These are phyloP conservation scores for Acheta domesticus DNA, from an alignment of 2,888 invertebrate species.

Conservation along the genomic window DNA sequence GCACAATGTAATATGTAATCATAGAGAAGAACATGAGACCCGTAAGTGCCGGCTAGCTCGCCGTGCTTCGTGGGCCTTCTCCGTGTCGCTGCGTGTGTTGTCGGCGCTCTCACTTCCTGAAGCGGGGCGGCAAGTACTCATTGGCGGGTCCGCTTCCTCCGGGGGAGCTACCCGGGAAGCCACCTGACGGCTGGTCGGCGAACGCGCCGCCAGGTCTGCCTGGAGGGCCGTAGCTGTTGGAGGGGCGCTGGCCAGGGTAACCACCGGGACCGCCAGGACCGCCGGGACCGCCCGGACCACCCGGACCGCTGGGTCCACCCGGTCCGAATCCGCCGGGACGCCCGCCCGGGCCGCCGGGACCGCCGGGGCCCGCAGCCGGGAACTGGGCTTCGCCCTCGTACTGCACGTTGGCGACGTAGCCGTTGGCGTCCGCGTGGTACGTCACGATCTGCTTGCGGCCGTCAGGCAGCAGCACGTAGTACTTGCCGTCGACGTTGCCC, in stretches of 20 bases:
- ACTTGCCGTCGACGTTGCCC: slow-evolving; percentile 28
- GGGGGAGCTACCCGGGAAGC: too few species aligned
- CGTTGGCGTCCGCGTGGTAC: slow-evolving; percentile 29
- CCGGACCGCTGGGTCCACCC: neutral
- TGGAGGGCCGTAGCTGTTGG: slow-evolving; percentile 72
- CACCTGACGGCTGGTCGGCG: slow-evolving; percentile 37
- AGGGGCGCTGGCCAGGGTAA: slow-evolving; percentile 71
- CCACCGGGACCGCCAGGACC: neutral
- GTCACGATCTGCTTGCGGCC: slow-evolving; percentile 1
- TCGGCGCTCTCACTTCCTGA: slow-evolving; percentile 20
- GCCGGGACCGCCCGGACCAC: neutral
- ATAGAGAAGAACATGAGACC: too few species aligned
- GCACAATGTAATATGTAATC: too few species aligned
- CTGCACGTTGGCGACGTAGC: slow-evolving; percentile 35
- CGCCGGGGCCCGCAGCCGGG: neutral
- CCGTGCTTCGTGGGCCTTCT: neutral
- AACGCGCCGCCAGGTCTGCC: slow-evolving; percentile 59
- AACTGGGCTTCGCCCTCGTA: slow-evolving; percentile 29
- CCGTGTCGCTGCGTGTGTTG: neutral
- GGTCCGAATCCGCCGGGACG: neutral
- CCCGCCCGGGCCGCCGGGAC: neutral
- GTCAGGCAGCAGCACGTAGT: neutral
- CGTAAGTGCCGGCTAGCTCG: too few species aligned
- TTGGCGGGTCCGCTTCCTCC: slow-evolving; percentile 5
- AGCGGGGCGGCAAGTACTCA: slow-evolving; percentile 28